These are phyloP conservation scores for Scomber scombrus DNA, from an alignment of 2,113 vertebrate species.

Conservation along the genomic window DNA sequence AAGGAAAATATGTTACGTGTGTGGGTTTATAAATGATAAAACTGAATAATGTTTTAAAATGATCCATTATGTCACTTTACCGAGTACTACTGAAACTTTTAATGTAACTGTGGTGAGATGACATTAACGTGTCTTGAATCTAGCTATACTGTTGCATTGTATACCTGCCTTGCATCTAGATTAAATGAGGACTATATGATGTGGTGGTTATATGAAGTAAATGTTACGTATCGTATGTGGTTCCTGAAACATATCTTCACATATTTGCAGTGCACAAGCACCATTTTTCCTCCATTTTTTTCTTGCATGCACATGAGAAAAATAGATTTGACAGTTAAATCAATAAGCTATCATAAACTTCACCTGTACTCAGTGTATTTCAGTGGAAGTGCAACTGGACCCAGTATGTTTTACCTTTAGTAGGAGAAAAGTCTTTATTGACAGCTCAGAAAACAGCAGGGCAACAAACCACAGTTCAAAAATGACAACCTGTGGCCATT, in stretches of 20 bases:
- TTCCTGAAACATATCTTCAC: no score
- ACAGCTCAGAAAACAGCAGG: neutral
- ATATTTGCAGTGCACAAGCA: no score
- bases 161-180: no score
- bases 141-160: no score
- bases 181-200: no score
- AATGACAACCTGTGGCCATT: neutral
- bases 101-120: no score
- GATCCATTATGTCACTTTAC: no score
- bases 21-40: neutral
- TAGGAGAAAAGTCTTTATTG: neutral
- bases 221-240: no score
- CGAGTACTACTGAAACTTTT: no score
- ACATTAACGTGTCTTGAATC: no score
- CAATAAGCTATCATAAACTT: constrained; percentile 2
- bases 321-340: neutral
- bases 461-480: neutral
- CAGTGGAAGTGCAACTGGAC: neutral
- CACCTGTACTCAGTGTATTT: neutral
- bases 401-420: neutral
- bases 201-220: no score
- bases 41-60: no score
- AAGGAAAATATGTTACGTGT: neutral
- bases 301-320: neutral
- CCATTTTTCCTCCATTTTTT: neutral